phyloP scores from a whole-genome alignment of 53 echinoderm and acorn worm genomes.

The Hippasteria phrygiana region DNA sequence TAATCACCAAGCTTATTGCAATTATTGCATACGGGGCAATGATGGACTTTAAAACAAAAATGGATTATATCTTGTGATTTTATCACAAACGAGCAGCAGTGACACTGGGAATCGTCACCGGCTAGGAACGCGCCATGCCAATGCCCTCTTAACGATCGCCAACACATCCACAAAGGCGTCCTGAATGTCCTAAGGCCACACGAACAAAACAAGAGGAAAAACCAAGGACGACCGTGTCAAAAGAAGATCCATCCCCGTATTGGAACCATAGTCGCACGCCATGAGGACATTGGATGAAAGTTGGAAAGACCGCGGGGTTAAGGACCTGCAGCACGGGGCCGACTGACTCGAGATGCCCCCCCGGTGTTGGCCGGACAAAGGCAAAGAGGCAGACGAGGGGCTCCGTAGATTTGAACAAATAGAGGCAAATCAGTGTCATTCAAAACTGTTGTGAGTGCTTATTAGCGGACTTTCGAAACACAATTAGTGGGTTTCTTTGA shows the following conservation, averaged over 20 bases:
- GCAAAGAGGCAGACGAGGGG: not conserved
- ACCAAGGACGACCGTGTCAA: not conserved
- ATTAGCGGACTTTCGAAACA: not conserved
- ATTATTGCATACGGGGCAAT: too few species aligned
- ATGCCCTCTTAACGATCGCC: conserved; percentile 5
- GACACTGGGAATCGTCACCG: not conserved
- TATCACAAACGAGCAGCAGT: not conserved
- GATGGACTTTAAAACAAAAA: too few species aligned
- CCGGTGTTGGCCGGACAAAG: not conserved
- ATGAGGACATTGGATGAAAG: not conserved
- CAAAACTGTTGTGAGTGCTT: not conserved
- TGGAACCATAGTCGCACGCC: not conserved
- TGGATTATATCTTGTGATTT: not conserved
- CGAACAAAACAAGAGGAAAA: not conserved
- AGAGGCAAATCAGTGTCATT: conserved; percentile 19
- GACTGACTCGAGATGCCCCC: not conserved
- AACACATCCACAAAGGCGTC: conserved; percentile 17
- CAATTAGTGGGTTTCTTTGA: conserved; percentile 12
- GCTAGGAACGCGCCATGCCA: not conserved
- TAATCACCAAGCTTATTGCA: too few species aligned
- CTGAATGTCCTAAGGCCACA: not conserved
- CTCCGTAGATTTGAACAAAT: conserved; percentile 26
- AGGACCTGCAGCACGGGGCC: not conserved
- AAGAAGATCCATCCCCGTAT: not conserved
- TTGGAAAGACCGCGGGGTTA: not conserved